Evolutionary conservation across 64 coral and sea anemone genomes (phyloP), one percentile per base, ranked within the genome.

Genomic region (Montipora sp.): DNA sequence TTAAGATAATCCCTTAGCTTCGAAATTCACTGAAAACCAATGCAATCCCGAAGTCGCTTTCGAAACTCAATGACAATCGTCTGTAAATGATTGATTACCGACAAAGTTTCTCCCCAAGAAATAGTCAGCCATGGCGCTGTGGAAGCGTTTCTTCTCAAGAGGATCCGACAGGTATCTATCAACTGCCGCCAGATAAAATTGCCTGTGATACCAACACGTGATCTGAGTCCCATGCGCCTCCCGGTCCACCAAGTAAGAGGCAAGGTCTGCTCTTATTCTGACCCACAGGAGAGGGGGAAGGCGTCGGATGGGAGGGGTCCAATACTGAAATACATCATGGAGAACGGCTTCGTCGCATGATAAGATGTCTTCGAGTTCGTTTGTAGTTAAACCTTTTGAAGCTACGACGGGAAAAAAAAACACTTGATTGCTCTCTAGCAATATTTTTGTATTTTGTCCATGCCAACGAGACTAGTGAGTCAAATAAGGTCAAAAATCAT

Each of bases 231-330:
- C 95, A 47, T 96, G 89, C 43, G 92, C 91, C 14, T 92, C 95
- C 83, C 92, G 94, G 81, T 87, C 66, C 43, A 96, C 95, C 12
- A 96, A 78, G 87, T 94, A 96, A 8, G 95, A 96, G 63, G 91
- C 77, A 46, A 96, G 88, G 69, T 94, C 95, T 22, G 83, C 92
- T 55, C 93, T 59, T 11, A 96, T 96, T 78, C 95, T 58, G n/a
- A 94, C 95, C 95, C 95, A 96, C 2, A 96, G 82, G 20, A 96
- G 63, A 11, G 95, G 95, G 65, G 95, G 95, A 10, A 96, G 95
- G 36, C 95, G 92, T 55, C 92, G 80, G 58, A 96, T 94, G 11
- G 95, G 95, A 13, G 95, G 95, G 65, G 92, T 94, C 95, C 95
- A 96, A 59, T 96, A 96, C 51, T 96, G 95, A 84, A 96, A 96